Evolutionary conservation across 2,113 vertebrate species (phyloP).

Genomic region (Catagonus wagneri): DNA sequence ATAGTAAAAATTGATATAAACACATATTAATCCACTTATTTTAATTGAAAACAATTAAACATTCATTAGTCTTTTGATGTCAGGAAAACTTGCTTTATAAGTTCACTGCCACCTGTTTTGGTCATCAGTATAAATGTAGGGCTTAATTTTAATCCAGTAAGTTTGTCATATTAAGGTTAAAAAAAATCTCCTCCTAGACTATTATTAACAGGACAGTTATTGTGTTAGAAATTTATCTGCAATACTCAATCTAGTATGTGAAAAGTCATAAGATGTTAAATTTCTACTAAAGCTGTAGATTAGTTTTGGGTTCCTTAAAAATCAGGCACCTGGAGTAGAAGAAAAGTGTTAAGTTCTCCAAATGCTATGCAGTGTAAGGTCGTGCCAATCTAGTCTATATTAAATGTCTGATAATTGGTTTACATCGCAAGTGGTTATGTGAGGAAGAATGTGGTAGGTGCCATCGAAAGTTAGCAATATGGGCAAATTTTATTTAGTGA

Average conservation of each 20-base stretch:
- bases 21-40: not conserved
- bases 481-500: not conserved
- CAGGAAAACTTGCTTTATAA: not conserved
- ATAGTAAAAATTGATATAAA: conserved; percentile 42
- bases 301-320: not conserved
- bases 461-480: not conserved
- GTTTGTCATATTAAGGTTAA: not conserved
- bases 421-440: not conserved
- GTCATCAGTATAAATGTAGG: not conserved
- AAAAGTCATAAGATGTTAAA: not conserved
- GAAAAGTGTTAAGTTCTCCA: not conserved
- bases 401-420: not conserved
- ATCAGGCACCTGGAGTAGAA: not conserved
- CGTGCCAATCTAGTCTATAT: not conserved
- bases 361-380: not conserved
- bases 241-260: not conserved
- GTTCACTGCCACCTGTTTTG: conserved; percentile 14
- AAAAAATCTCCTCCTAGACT: not conserved
- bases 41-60: conserved; percentile 7
- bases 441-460: not conserved
- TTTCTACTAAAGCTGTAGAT: not conserved
- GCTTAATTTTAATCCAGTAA: conserved; percentile 10
- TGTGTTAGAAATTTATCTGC: not conserved
- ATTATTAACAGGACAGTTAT: not conserved
- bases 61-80: not conserved